Conservation (phyloP, 2,888 invertebrate species). For the Lagria hirta region DNA sequence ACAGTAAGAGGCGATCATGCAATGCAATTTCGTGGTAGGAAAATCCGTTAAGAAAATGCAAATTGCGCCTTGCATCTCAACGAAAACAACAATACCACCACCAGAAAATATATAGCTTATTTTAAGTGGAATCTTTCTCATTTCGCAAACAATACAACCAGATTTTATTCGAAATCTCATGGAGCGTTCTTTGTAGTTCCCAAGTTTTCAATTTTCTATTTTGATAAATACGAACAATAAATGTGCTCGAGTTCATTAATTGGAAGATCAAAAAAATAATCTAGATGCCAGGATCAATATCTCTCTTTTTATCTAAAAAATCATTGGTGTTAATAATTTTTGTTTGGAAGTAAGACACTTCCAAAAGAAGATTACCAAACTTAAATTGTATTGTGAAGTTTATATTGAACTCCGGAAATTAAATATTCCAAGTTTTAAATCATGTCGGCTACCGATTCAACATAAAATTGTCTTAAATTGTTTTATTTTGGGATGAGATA, state of each 20-base stretch:
- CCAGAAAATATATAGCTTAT: conserved; percentile 18
- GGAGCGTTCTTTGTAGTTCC: conserved; percentile 7
- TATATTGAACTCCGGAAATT: conserved; percentile 3
- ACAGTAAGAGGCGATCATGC: conserved; percentile 23
- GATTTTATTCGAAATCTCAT: conserved; percentile 6
- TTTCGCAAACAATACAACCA: conserved; percentile 20
- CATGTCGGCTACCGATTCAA: neutral
- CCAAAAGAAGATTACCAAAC: conserved; percentile 15
- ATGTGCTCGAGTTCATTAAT: conserved; percentile 12
- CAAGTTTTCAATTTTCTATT: conserved; percentile 14
- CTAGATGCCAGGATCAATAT: no score
- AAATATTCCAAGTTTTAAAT: conserved; percentile 3
- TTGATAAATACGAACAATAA: conserved; percentile 12
- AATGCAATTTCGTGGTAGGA: conserved; percentile 22
- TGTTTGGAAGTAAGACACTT: no score
- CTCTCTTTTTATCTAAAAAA: neutral
- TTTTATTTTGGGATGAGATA: no score
- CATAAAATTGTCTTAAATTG: neutral
- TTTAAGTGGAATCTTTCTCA: conserved; percentile 20
- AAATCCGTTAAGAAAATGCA: conserved; percentile 36
- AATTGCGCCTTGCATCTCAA: conserved; percentile 39
- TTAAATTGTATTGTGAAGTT: conserved; percentile 7
- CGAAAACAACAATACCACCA: conserved; percentile 38
- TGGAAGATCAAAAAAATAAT: no score
- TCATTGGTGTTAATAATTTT: conserved; percentile 8